phyloP scores from a whole-genome alignment of 2,113 vertebrate species.

The Oceanites oceanicus region DNA sequence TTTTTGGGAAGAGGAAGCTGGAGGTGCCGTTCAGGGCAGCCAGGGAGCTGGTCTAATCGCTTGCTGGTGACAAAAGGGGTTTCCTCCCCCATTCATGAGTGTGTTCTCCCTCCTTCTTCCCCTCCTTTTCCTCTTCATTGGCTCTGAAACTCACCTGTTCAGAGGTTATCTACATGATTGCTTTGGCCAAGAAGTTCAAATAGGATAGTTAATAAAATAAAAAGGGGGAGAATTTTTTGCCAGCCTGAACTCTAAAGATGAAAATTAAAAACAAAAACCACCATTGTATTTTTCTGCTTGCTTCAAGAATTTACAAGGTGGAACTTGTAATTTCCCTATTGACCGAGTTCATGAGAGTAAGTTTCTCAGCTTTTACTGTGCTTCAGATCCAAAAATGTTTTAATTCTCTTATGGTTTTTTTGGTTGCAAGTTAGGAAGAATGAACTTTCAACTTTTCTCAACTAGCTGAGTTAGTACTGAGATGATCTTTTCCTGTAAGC shows the following conservation, averaged over 20 bases:
- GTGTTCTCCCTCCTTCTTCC: not conserved
- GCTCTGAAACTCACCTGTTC: not conserved
- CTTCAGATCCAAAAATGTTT: not conserved
- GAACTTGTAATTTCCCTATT: not conserved
- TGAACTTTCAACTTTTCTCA: not conserved
- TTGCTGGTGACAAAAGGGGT: not conserved
- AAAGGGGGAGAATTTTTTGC: not conserved
- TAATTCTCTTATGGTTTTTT: not conserved
- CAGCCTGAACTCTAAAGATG: not conserved
- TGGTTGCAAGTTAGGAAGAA: not conserved
- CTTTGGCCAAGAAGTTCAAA: not conserved
- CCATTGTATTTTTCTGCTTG: not conserved
- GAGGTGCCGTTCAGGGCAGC: not conserved
- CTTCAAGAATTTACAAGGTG: not conserved
- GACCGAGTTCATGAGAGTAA: not conserved
- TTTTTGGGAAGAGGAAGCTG: not conserved
- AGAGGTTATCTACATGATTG: fast-evolving
- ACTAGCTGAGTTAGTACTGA: not conserved
- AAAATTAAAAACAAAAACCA: not conserved
- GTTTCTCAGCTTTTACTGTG: not conserved
- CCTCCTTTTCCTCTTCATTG: not conserved
- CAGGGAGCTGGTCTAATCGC: not conserved
- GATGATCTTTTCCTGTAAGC: not conserved
- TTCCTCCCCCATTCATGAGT: not conserved
- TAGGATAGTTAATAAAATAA: not conserved